Evolutionary conservation across 1,140 invertebrate genomes (phyloP).

Genomic region (Orchesella cincta): DNA sequence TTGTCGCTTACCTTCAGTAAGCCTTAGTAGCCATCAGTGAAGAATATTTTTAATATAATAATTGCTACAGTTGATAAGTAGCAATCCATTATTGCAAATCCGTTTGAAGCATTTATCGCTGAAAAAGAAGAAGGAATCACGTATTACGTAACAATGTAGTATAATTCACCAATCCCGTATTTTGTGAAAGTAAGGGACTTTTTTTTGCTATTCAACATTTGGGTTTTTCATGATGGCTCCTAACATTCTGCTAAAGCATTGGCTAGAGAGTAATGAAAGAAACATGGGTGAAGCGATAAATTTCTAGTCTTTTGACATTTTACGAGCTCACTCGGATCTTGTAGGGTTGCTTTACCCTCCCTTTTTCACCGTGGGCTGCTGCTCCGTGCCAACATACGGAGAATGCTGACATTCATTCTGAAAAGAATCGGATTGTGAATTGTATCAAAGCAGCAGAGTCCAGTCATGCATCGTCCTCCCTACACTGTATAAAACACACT

Average conservation of each 20-base stretch:
- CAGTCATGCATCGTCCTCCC: no score
- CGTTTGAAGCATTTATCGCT: no score
- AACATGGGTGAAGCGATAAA: slow-evolving; percentile 50
- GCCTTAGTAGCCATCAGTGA: no score
- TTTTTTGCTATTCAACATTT: slow-evolving; percentile 23
- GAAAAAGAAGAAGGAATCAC: no score
- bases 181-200: not conserved
- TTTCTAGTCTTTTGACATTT: slow-evolving; percentile 47
- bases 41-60: no score
- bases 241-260: slow-evolving; percentile 33
- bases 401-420: not conserved
- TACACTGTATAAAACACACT: no score
- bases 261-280: slow-evolving; percentile 33
- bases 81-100: no score
- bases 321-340: slow-evolving; percentile 36
- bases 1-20: no score
- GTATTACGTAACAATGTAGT: slow-evolving; percentile 10
- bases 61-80: no score
- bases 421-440: no score
- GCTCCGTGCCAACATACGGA: not conserved
- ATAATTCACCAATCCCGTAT: not conserved
- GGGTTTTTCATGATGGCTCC: slow-evolving; percentile 47
- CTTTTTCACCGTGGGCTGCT: slow-evolving; percentile 3
- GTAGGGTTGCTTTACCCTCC: slow-evolving; percentile 5
- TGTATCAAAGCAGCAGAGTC: no score